Conservation (phyloP, 2,797 vertebrate genomes). For the Amblyraja radiata region DNA sequence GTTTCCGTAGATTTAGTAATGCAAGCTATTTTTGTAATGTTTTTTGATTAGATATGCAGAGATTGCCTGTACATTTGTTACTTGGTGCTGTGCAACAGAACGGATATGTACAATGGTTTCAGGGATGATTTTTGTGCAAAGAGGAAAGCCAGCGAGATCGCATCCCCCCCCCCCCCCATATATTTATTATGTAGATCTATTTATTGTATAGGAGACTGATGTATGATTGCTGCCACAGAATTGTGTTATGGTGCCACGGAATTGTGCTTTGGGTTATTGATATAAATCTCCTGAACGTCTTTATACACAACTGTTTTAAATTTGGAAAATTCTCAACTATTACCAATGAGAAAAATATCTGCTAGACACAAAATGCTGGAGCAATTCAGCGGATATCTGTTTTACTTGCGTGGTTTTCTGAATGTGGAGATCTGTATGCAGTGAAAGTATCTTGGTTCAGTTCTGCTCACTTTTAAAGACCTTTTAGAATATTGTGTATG, state of each 20-base stretch:
- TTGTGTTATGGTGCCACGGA: too few relatives aligned
- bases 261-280: not conserved
- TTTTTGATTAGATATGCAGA: not conserved
- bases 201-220: not conserved
- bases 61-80: not conserved
- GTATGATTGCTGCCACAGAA: not conserved
- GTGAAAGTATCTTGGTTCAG: not conserved
- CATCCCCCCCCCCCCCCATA: too few relatives aligned
- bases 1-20: not conserved
- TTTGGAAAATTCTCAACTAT: not conserved
- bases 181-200: too few relatives aligned
- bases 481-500: not conserved
- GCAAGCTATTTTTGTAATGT: not conserved
- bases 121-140: too few relatives aligned
- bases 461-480: not conserved
- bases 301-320: not conserved
- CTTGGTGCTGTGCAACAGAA: too few relatives aligned
- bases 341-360: not conserved
- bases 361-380: too few relatives aligned
- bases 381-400: not conserved
- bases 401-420: not conserved
- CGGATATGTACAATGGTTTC: too few relatives aligned
- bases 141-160: too few relatives aligned
- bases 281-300: not conserved
- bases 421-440: not conserved